phyloP scores from a whole-genome alignment of 2,888 invertebrate genomes.

The Tenthredo distinguenda region DNA sequence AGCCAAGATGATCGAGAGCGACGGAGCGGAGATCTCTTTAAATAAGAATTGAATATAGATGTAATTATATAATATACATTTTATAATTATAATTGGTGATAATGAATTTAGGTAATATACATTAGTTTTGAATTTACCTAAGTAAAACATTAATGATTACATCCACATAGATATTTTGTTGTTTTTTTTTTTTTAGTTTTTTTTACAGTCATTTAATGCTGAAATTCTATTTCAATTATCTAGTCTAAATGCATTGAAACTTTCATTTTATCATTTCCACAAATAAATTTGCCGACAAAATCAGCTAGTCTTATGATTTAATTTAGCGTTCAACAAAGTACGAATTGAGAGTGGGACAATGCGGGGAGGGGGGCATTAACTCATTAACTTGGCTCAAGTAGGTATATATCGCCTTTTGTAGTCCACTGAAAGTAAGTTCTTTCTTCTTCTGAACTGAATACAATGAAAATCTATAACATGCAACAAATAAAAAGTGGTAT shows the following conservation, averaged over 20 bases:
- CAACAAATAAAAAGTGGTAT: conserved; percentile 37
- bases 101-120: conserved; percentile 47
- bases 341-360: background rate
- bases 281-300: conserved; percentile 1
- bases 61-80: conserved; percentile 44
- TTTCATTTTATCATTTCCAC: conserved; percentile 8
- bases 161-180: conserved; percentile 22
- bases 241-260: conserved; percentile 48
- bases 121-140: conserved; percentile 51
- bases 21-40: conserved; percentile 32
- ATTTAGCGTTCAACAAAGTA: conserved; percentile 2
- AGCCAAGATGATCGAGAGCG: conserved; percentile 25
- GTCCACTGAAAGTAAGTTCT: conserved; percentile 7
- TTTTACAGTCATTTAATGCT: conserved; percentile 40
- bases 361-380: background rate
- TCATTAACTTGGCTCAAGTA: background rate
- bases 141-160: conserved; percentile 50
- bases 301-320: conserved; percentile 17
- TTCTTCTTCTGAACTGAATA: background rate
- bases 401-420: conserved; percentile 1
- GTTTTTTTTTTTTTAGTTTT: background rate
- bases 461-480: conserved; percentile 34
- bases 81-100: conserved; percentile 33
- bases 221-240: conserved; percentile 43
- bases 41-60: conserved; percentile 23